Conservation (phyloP, 1,140 invertebrate genomes). For the Lepidostoma basale region DNA sequence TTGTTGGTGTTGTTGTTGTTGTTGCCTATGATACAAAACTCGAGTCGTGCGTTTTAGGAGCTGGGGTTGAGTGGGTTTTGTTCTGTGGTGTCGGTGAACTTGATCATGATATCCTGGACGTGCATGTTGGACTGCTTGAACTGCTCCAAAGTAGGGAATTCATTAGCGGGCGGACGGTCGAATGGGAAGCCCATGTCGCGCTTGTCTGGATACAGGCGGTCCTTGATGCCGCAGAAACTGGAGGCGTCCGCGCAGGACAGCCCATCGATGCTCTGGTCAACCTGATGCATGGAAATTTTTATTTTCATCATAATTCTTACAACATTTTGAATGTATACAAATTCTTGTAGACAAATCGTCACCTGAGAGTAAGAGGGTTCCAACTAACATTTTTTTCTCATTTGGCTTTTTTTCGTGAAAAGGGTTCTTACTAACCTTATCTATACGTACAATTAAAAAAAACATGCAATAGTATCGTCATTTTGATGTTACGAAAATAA, state of each 20-base stretch:
- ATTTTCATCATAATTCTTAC: too few relatives aligned
- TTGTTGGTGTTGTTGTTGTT: too few relatives aligned
- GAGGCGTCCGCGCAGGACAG: constrained; percentile 64
- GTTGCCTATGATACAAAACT: too few relatives aligned
- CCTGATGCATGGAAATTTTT: constrained; percentile 48
- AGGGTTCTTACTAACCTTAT: too few relatives aligned
- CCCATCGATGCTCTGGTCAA: constrained; percentile 61
- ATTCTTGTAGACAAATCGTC: too few relatives aligned
- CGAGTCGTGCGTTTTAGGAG: not conserved
- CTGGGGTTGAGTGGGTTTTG: constrained; percentile 53
- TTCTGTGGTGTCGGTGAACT: constrained; percentile 57
- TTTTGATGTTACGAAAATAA: too few relatives aligned
- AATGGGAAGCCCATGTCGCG: constrained; percentile 73
- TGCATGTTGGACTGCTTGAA: constrained; percentile 68
- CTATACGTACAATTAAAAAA: too few relatives aligned
- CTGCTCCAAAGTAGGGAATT: constrained; percentile 60
- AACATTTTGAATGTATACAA: too few relatives aligned
- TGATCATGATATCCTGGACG: constrained; percentile 61
- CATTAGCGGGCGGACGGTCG: constrained; percentile 62
- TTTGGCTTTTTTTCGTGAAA: too few relatives aligned
- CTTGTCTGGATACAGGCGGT: constrained; percentile 68
- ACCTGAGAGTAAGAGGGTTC: too few relatives aligned
- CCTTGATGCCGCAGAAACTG: constrained; percentile 70
- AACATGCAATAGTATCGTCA: too few relatives aligned
- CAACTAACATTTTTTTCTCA: too few relatives aligned